phyloP scores from a whole-genome alignment of 2,888 invertebrate species.

The Brenthis ino region DNA sequence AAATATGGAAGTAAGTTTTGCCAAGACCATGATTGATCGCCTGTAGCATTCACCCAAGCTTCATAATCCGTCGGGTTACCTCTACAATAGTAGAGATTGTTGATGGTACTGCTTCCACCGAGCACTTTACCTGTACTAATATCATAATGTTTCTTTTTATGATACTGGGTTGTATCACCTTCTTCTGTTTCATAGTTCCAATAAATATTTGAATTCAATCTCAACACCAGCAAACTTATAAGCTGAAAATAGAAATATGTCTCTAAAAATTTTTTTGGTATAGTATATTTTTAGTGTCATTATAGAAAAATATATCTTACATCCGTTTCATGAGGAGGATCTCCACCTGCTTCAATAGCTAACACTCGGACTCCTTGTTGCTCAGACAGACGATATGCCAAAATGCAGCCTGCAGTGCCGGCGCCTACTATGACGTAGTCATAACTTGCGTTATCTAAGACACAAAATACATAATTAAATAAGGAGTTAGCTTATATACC shows the following conservation, averaged over 20 bases:
- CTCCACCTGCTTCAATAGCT: constrained; percentile 50
- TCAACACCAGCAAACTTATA: constrained; percentile 22
- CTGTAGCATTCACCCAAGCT: constrained; percentile 66
- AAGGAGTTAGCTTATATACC: not conserved
- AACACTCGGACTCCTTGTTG: constrained; percentile 38
- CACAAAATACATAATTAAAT: no score
- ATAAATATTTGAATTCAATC: constrained; percentile 24
- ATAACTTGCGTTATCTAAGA: constrained; percentile 28
- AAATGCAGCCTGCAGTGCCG: constrained; percentile 49
- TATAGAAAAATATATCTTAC: constrained; percentile 40
- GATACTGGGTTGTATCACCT: constrained; percentile 64
- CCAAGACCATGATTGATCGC: constrained; percentile 79
- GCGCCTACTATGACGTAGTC: constrained; percentile 50
- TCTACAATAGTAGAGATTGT: constrained; percentile 77
- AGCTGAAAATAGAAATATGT: constrained; percentile 13
- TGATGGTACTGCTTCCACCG: constrained; percentile 79
- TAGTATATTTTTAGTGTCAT: not conserved
- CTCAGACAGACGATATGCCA: constrained; percentile 48
- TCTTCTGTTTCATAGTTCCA: constrained; percentile 31
- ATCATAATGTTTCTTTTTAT: constrained; percentile 49
- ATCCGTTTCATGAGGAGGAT: constrained; percentile 46
- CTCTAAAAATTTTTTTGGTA: no score
- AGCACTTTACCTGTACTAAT: constrained; percentile 81
- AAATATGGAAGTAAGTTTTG: constrained; percentile 70
- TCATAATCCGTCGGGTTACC: constrained; percentile 72